Conservation (phyloP, 2,113 vertebrate genomes). For the Mugil cephalus region DNA sequence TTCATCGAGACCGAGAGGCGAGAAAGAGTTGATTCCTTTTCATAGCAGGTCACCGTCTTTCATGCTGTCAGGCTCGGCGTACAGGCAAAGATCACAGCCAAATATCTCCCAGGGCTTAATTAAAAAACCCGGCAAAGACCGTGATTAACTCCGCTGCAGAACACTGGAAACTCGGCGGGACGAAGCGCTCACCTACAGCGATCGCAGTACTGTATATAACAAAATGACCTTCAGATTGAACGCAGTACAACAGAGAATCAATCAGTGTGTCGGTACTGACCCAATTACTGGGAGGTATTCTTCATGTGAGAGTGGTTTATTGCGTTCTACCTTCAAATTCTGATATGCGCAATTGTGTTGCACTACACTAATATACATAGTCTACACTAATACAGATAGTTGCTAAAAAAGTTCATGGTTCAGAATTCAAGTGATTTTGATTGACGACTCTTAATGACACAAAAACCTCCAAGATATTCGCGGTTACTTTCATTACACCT, state of each 20-base stretch:
- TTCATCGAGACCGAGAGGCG: slow-evolving; percentile 20
- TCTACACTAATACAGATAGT: too few relatives aligned
- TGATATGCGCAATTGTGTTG: too few relatives aligned
- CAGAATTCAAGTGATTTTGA: too few relatives aligned
- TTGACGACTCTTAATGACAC: too few relatives aligned
- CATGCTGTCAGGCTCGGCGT: background rate
- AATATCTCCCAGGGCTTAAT: slow-evolving; percentile 28
- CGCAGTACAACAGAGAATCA: background rate
- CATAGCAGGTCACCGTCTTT: slow-evolving; percentile 20
- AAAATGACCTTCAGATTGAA: background rate
- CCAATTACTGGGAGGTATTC: too few relatives aligned
- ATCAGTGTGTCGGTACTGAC: background rate
- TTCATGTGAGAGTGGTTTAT: too few relatives aligned
- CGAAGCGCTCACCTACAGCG: background rate
- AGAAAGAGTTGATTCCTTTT: slow-evolving; percentile 26
- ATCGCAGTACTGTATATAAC: background rate
- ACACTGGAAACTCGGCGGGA: background rate
- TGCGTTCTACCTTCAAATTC: too few relatives aligned
- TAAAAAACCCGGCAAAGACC: slow-evolving; percentile 16
- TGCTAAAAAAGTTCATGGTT: too few relatives aligned
- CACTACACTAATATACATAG: too few relatives aligned
- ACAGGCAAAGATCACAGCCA: slow-evolving; percentile 24
- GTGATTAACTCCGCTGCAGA: background rate
- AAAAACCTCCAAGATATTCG: too few relatives aligned
- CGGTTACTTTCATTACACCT: too few relatives aligned